Conservation (phyloP, 1,140 invertebrate species). For the Homarus americanus region DNA sequence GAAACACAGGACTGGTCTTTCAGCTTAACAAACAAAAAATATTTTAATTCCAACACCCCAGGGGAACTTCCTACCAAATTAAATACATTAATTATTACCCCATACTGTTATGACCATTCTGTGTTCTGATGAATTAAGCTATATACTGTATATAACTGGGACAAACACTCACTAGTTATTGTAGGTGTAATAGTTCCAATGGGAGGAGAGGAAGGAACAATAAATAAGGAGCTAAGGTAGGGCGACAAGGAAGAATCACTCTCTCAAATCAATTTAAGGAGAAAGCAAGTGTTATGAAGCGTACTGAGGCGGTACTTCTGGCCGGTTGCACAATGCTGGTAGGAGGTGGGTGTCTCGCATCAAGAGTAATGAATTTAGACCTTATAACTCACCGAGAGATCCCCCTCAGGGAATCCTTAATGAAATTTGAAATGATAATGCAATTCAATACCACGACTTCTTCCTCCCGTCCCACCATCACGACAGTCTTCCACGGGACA, state of each 20-base stretch:
- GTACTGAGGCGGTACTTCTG: not conserved
- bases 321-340: not conserved
- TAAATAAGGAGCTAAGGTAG: not conserved
- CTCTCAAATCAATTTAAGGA: not conserved
- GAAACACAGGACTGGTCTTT: too few species aligned
- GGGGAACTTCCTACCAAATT: too few species aligned
- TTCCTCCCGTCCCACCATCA: not conserved
- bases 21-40: too few species aligned
- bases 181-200: too few species aligned
- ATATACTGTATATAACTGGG: too few species aligned
- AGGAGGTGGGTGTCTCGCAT: conserved; percentile 5
- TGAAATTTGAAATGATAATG: conserved; percentile 65
- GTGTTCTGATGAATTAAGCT: too few species aligned
- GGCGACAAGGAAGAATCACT: not conserved
- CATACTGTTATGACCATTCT: too few species aligned
- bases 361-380: conserved; percentile 42
- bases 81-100: too few species aligned
- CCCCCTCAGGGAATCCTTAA: conserved; percentile 34
- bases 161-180: too few species aligned
- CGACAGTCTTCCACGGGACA: not conserved
- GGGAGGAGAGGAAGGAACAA: not conserved
- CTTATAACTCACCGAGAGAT: conserved; percentile 22
- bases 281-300: not conserved
- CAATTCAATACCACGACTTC: conserved; percentile 43
- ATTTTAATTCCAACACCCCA: too few species aligned